Evolutionary conservation across 2,888 invertebrate genomes (phyloP).

Genomic region (Rhogogaster chlorosoma): DNA sequence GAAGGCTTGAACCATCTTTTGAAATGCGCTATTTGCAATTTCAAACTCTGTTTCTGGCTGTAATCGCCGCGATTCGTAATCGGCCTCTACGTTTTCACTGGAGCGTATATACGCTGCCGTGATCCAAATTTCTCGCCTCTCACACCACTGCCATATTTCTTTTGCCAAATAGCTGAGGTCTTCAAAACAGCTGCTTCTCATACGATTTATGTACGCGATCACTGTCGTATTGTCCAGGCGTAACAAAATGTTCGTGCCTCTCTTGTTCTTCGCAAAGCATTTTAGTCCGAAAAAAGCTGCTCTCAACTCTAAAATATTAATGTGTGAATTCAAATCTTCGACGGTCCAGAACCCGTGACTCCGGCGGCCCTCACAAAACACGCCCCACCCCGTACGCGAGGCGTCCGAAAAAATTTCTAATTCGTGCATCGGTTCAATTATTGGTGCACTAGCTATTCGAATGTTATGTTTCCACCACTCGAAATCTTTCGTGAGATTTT

Average conservation of each 20-base stretch:
- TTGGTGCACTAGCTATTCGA: conserved; percentile 31
- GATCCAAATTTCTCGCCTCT: neutral
- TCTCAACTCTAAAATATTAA: conserved; percentile 54
- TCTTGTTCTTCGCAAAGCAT: conserved; percentile 54
- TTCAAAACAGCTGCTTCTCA: conserved; percentile 48
- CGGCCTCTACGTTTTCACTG: conserved; percentile 50
- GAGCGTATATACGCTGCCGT: conserved; percentile 53
- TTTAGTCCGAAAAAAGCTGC: conserved; percentile 56
- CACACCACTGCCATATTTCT: conserved; percentile 36
- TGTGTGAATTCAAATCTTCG: conserved; percentile 49
- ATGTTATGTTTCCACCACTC: conserved; percentile 54
- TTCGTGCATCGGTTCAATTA: conserved; percentile 35
- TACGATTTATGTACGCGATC: conserved; percentile 55
- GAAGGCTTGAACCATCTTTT: neutral
- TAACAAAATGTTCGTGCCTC: conserved; percentile 51
- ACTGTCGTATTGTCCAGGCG: conserved; percentile 55
- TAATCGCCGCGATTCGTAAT: conserved; percentile 56
- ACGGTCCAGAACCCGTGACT: conserved; percentile 53
- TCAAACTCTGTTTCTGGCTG: conserved; percentile 41
- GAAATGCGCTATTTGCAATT: conserved; percentile 31
- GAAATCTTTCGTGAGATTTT: conserved; percentile 28
- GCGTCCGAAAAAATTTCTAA: conserved; percentile 58
- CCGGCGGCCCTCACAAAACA: conserved; percentile 28
- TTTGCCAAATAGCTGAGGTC: conserved; percentile 52
- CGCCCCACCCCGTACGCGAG: conserved; percentile 55